Conservation (phyloP, 2,797 vertebrate genomes). For the Rhyacichthys aspro region DNA sequence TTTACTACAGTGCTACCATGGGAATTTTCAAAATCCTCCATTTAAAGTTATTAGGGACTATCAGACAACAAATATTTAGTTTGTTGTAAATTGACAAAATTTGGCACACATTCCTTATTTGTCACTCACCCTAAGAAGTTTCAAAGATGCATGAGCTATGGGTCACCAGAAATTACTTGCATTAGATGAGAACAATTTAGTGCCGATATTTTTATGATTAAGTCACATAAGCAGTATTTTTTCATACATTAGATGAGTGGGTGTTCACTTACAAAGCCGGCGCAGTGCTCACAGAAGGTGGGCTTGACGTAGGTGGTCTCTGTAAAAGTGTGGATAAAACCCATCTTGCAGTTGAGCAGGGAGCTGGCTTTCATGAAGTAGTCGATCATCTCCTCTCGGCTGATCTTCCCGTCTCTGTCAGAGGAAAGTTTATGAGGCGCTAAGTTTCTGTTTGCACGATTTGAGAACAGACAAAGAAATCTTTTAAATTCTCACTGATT, state of each 20-base stretch:
- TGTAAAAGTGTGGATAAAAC: constrained; percentile 86
- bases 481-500: constrained; percentile 70
- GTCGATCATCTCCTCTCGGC: constrained; percentile 85
- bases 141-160: no score
- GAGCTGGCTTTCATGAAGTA: constrained; percentile 90
- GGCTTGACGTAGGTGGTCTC: constrained; percentile 90
- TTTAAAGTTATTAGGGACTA: no score
- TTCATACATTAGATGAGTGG: not conserved
- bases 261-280: constrained; percentile 86
- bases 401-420: constrained; percentile 83
- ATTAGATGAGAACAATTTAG: no score
- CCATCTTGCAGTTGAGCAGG: constrained; percentile 89
- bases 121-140: no score
- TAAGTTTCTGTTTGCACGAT: not conserved
- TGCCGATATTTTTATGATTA: no score
- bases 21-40: no score
- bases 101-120: no score
- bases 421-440: not conserved
- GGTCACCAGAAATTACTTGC: no score
- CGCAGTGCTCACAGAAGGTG: constrained; percentile 88
- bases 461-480: not conserved
- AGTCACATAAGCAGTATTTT: not conserved
- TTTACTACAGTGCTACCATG: no score
- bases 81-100: no score
- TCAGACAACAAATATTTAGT: no score